A percentile compares a stretch with the other conserved stretches of the same genome.
These are phyloP conservation scores for Myiotriccus ornatus DNA, from an alignment of 2,797 vertebrate species.

Conservation along the genomic window DNA sequence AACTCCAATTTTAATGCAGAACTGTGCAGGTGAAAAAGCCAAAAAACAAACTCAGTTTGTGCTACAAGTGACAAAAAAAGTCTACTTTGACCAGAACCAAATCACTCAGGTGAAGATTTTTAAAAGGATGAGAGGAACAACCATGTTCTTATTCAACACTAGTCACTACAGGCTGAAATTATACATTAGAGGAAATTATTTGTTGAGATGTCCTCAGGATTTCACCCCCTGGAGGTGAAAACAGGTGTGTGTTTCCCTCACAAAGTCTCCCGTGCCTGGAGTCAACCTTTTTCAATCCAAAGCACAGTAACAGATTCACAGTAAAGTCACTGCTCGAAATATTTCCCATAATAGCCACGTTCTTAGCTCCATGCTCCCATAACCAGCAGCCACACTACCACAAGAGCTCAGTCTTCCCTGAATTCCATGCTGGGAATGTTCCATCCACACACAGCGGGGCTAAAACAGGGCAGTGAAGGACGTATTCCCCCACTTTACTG, in stretches of 20 bases:
- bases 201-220: background rate
- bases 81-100: background rate
- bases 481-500: background rate
- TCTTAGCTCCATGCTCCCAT: background rate
- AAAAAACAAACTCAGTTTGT: background rate
- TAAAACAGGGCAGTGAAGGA: background rate
- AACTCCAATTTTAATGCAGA: background rate
- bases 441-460: background rate
- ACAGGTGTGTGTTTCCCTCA: background rate
- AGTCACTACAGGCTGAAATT: background rate
- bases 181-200: background rate
- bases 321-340: background rate
- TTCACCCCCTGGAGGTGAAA: background rate
- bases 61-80: background rate
- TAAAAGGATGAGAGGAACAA: background rate
- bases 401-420: background rate
- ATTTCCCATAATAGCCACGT: background rate
- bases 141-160: background rate
- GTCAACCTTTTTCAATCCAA: background rate
- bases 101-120: background rate
- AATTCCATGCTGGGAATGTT: background rate
- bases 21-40: background rate
- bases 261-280: background rate
- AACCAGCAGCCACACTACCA: background rate
- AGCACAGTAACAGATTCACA: background rate